Evolutionary conservation across 2,797 vertebrate species (phyloP).

Genomic region (Gallirallus australis): DNA sequence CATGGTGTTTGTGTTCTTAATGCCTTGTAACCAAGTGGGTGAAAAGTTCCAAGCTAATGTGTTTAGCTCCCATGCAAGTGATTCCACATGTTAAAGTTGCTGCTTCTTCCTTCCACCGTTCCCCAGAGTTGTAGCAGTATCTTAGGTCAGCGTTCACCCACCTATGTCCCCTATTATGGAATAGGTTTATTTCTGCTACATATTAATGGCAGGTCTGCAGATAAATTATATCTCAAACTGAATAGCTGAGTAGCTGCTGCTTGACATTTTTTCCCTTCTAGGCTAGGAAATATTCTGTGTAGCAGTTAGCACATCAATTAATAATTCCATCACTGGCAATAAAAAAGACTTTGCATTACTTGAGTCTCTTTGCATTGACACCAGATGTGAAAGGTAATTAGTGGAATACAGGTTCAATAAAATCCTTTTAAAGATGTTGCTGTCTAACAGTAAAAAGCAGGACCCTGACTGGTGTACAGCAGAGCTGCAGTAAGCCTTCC

Average conservation of each 20-base stretch:
- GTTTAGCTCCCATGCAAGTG: slow-evolving; percentile 21
- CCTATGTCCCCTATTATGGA: neutral
- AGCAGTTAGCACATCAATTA: neutral
- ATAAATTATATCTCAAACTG: neutral
- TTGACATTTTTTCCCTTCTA: slow-evolving; percentile 6
- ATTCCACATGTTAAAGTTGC: slow-evolving; percentile 20
- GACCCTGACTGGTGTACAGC: neutral
- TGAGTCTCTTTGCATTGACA: slow-evolving; percentile 12
- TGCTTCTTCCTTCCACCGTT: neutral
- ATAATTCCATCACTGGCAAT: neutral
- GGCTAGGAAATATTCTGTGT: neutral
- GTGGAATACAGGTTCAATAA: slow-evolving; percentile 3
- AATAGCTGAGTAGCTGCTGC: neutral
- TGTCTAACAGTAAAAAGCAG: neutral
- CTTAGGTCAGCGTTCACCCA: neutral
- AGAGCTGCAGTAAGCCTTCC: neutral
- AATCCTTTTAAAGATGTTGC: neutral
- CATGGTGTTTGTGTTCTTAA: slow-evolving; percentile 17
- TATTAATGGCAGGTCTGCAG: neutral
- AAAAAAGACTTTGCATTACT: slow-evolving; percentile 14
- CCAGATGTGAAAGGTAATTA: slow-evolving; percentile 10
- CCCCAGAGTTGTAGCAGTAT: neutral
- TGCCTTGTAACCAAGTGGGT: slow-evolving; percentile 16
- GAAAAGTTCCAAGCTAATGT: slow-evolving; percentile 40
- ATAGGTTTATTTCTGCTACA: slow-evolving; percentile 13